Base-by-base conservation (phyloP, 2,888 invertebrate genomes). In the Apamea sordens region DNA sequence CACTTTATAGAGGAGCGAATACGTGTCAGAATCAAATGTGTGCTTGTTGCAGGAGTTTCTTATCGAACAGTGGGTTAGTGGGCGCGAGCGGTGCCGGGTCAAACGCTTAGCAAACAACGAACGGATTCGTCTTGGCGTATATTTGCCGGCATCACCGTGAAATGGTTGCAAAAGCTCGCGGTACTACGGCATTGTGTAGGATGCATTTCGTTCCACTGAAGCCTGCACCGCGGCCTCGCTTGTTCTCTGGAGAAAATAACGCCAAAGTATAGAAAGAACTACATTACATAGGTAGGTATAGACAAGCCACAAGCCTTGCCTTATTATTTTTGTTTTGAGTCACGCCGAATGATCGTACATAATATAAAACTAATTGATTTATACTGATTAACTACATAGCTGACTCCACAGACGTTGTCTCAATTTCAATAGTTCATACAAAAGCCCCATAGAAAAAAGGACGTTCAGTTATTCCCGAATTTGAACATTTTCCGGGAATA, bases 11-110 rank as follows among this genome's bases (percentile, higher is more conserved):
- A 0, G 50, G 76, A 84, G 76, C 76, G 47, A 90, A 93, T 95
- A 96, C 90, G 92, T 91, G 89, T 92, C 85, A 94, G 89, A 94
- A 89, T 95, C 85, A 91, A 86, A 90, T 87, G 91, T 86, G 79
- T 79, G 63, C 77, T 72, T 53, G 70, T 85, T 84, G 72, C 86
- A 82, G 83, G 81, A 88, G 91, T 93, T 93, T 94, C 93, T 94
- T 93, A 92, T 93, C 92, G 92, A 90, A 91, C 93, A 95, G 94
- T 96, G 92, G 96, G 96, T 96, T 95, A 96, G 95, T 96, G 93
- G 95, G 95, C 91, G 93, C 94, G 91, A 94, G 94, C 91, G 93
- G 90, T 94, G 95, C 88, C 95, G 90, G 95, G 95, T 96, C 95
- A 95, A 96, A 96, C 92, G 95, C 93, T 95, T 94, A 95, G 95